These are phyloP conservation scores for Diplodus puntazzo DNA, from an alignment of 2,797 vertebrate species.

Conservation along the genomic window DNA sequence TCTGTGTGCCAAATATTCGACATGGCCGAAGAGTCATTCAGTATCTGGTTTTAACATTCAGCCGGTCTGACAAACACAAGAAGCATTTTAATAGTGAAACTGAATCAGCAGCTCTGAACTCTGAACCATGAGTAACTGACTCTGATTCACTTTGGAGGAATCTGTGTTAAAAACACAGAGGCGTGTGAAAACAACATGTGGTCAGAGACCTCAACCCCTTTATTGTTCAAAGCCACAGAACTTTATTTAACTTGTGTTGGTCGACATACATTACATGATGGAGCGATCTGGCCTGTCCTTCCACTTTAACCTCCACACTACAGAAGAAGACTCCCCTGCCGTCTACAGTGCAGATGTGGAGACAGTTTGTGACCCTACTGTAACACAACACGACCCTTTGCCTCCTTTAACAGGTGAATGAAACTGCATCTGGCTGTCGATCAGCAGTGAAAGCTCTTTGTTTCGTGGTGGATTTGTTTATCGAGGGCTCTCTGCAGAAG, in stretches of 20 bases:
- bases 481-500: conserved; percentile 46
- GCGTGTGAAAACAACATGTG: conserved; percentile 78
- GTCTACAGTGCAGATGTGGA: conserved; percentile 45
- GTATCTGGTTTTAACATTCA: conserved; percentile 50
- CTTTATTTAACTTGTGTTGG: not conserved
- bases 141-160: conserved; percentile 84
- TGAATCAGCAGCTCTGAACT: conserved; percentile 60
- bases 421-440: conserved; percentile 57
- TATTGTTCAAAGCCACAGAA: not conserved
- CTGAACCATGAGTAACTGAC: conserved; percentile 45
- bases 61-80: conserved; percentile 55
- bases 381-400: conserved; percentile 58
- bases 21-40: not conserved
- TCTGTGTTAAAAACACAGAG: conserved; percentile 64
- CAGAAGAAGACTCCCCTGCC: conserved; percentile 37
- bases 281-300: not conserved
- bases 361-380: conserved; percentile 55
- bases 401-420: conserved; percentile 58
- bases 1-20: not conserved
- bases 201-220: not conserved
- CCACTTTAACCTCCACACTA: conserved; percentile 14
- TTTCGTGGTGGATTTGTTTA: conserved; percentile 47
- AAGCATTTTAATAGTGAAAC: conserved; percentile 70
- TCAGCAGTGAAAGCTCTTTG: conserved; percentile 47
- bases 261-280: not conserved